phyloP scores from a whole-genome alignment of 2,113 vertebrate species.

The Pygoscelis antarcticus region DNA sequence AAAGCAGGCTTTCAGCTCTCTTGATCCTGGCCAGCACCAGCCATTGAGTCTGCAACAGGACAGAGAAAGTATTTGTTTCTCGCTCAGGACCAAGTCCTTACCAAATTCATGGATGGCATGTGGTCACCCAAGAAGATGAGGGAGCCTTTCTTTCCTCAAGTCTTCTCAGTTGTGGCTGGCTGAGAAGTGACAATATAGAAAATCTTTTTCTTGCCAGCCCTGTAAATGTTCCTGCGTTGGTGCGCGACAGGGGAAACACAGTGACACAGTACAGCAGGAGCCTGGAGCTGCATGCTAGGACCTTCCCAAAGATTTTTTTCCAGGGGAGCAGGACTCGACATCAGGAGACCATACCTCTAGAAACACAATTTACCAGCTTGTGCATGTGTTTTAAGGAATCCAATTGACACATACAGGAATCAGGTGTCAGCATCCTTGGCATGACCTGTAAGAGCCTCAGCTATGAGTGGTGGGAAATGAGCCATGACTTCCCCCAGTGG shows the following conservation, averaged over 20 bases:
- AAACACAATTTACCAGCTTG: not conserved
- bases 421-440: not conserved
- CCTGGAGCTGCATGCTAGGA: not conserved
- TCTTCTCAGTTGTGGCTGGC: not conserved
- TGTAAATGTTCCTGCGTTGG: not conserved
- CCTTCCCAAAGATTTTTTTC: not conserved
- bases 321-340: not conserved
- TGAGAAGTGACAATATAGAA: not conserved
- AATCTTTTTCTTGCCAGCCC: not conserved
- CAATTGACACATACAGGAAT: rapidly evolving
- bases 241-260: not conserved
- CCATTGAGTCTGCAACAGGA: not conserved
- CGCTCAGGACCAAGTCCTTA: not conserved
- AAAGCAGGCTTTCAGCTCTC: not conserved
- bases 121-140: not conserved
- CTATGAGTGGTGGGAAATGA: not conserved
- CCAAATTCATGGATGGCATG: not conserved
- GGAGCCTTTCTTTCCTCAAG: not conserved
- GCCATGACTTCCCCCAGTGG: not conserved
- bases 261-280: not conserved
- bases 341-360: not conserved
- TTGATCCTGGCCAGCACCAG: not conserved
- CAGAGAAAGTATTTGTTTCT: not conserved
- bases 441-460: not conserved
- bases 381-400: not conserved